A percentile compares a stretch with the other conserved stretches of the same genome.
Evolutionary conservation across 2,797 vertebrate species (phyloP).

Genomic region (Trematomus bernacchii): DNA sequence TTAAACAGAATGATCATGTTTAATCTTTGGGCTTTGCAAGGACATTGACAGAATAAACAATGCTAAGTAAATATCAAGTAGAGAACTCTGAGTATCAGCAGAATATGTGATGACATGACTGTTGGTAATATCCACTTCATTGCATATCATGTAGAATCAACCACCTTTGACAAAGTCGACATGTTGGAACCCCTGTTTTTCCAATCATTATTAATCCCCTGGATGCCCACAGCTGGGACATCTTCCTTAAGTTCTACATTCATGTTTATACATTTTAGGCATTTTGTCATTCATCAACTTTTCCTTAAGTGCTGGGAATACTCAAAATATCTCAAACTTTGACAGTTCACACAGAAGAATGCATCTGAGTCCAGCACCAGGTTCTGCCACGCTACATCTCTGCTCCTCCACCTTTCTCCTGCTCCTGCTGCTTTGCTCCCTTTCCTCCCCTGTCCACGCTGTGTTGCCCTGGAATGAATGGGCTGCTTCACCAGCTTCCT

Average conservation of each 20-base stretch:
- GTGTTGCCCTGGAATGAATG: conserved; percentile 61
- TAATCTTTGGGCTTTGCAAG: conserved; percentile 19
- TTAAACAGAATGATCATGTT: background rate
- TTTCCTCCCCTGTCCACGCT: conserved; percentile 41
- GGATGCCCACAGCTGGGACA: background rate
- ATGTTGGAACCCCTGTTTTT: background rate
- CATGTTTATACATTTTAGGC: background rate
- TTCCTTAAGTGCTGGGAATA: background rate
- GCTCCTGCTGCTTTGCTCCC: conserved; percentile 66
- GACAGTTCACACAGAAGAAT: background rate
- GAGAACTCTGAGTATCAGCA: background rate
- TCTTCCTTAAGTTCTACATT: conserved; percentile 1
- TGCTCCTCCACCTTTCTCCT: conserved; percentile 43
- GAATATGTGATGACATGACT: too few relatives aligned
- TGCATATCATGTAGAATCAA: background rate
- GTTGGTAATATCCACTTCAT: too few relatives aligned
- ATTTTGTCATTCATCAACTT: background rate
- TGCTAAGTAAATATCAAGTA: conserved; percentile 10
- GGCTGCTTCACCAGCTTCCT: conserved; percentile 46
- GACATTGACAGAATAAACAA: conserved; percentile 4
- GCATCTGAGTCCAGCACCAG: conserved; percentile 36
- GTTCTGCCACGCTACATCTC: conserved; percentile 65
- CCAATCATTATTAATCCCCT: background rate
- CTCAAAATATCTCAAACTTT: background rate
- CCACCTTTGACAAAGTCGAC: background rate